phyloP scores from a whole-genome alignment of 2,888 invertebrate genomes.

The Dynastes tityus region DNA sequence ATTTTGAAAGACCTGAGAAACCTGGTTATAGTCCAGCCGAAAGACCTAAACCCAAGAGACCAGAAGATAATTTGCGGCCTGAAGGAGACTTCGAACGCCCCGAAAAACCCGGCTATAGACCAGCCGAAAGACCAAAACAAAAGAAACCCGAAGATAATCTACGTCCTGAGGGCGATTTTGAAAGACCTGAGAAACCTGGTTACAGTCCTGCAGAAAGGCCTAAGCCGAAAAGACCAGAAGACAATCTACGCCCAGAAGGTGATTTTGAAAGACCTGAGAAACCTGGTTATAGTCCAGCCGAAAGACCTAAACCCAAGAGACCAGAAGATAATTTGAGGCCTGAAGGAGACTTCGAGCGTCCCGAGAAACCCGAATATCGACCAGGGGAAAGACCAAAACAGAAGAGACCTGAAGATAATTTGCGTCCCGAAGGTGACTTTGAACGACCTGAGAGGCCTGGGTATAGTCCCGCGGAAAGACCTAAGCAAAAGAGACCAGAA shows the following conservation, averaged over 20 bases:
- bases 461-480: slow-evolving; percentile 65
- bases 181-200: slow-evolving; percentile 66
- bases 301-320: slow-evolving; percentile 69
- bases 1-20: slow-evolving; percentile 69
- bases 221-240: slow-evolving; percentile 73
- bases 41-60: slow-evolving; percentile 71
- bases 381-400: slow-evolving; percentile 69
- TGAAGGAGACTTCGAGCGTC: slow-evolving; percentile 71
- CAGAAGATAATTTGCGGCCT: slow-evolving; percentile 74
- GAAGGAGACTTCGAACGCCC: slow-evolving; percentile 71
- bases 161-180: slow-evolving; percentile 73
- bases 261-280: slow-evolving; percentile 70
- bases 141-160: slow-evolving; percentile 75
- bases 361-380: slow-evolving; percentile 65
- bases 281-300: slow-evolving; percentile 66
- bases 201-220: slow-evolving; percentile 69
- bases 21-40: slow-evolving; percentile 67
- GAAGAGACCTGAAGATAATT: slow-evolving; percentile 71
- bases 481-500: slow-evolving; percentile 66
- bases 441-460: slow-evolving; percentile 66
- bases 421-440: slow-evolving; percentile 68
- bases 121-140: slow-evolving; percentile 66
- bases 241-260: slow-evolving; percentile 73
- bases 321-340: slow-evolving; percentile 73
- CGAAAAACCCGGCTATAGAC: slow-evolving; percentile 66